phyloP scores from a whole-genome alignment of 2,113 vertebrate genomes.

The Gopherus flavomarginatus region DNA sequence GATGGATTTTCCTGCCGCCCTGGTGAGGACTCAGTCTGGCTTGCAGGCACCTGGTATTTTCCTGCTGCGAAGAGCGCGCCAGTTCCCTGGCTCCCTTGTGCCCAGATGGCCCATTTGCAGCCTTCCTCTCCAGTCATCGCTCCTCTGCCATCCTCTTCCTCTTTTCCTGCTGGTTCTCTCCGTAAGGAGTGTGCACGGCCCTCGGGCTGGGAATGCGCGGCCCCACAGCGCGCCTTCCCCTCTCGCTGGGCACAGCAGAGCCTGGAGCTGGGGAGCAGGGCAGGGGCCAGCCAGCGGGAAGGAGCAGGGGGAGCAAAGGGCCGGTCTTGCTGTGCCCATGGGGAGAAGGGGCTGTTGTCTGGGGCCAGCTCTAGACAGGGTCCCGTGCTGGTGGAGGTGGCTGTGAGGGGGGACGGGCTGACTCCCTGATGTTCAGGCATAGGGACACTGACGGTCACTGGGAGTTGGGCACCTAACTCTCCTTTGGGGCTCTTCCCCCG shows the following conservation, averaged over 20 bases:
- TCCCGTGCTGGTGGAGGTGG: not conserved
- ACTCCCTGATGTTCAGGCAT: conserved; percentile 36
- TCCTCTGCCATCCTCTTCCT: not conserved
- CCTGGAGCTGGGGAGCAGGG: not conserved
- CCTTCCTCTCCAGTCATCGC: not conserved
- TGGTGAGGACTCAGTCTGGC: not conserved
- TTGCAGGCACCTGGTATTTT: not conserved
- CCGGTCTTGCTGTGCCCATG: not conserved
- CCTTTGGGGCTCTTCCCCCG: not conserved
- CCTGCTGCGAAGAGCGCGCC: not conserved
- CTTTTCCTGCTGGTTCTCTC: not conserved
- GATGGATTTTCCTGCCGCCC: not conserved
- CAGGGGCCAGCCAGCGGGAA: not conserved
- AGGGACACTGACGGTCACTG: no score
- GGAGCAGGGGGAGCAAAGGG: not conserved
- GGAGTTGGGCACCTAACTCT: no score
- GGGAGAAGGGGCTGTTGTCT: not conserved
- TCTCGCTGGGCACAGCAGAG: not conserved
- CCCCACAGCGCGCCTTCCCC: not conserved
- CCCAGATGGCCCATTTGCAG: not conserved
- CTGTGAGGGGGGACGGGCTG: not conserved
- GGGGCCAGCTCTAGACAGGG: no score
- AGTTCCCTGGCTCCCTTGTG: not conserved
- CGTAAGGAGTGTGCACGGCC: no score
- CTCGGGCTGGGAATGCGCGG: no score